Percentiles rank a stretch among this genome's conserved stretches.
These are phyloP conservation scores for Sepiola atlantica DNA, from an alignment of 2,888 invertebrate species.

Conservation along the genomic window DNA sequence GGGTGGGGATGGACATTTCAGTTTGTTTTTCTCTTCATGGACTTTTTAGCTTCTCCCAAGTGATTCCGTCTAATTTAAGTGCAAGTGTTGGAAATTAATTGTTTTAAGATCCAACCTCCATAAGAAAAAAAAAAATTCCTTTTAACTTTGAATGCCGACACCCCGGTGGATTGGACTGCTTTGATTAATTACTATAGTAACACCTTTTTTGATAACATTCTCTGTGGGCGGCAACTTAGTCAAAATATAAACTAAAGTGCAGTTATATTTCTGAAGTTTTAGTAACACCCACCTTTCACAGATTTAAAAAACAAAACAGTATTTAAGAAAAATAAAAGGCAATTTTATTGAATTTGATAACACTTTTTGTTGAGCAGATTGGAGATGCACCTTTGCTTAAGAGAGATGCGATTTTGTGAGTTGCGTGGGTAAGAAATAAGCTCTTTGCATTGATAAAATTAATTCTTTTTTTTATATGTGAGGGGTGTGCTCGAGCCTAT, in stretches of 20 bases:
- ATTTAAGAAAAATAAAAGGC: not conserved
- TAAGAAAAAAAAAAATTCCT: not conserved
- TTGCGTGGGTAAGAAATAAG: too few relatives aligned
- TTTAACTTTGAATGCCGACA: not conserved
- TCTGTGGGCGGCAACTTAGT: too few relatives aligned
- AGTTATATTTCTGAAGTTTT: not conserved
- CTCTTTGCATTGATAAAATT: too few relatives aligned
- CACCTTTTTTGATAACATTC: not conserved
- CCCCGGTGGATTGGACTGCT: not conserved
- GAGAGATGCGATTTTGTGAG: not conserved
- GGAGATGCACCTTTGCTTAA: not conserved
- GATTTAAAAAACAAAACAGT: not conserved
- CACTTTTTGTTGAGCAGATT: not conserved
- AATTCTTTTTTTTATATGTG: too few relatives aligned
- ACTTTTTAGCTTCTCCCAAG: not conserved
- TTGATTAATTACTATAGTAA: not conserved
- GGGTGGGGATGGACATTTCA: too few relatives aligned
- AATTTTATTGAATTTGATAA: not conserved
- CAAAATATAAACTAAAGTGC: not conserved
- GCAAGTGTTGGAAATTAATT: not conserved
- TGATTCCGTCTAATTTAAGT: not conserved
- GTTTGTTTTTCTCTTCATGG: too few relatives aligned
- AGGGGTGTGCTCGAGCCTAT: too few relatives aligned
- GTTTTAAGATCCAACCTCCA: not conserved
- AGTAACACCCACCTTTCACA: too few relatives aligned